Percentiles rank a stretch among this genome's conserved stretches.
Evolutionary conservation across 2,797 vertebrate genomes (phyloP).

Genomic region (Premnoplex brunnescens): DNA sequence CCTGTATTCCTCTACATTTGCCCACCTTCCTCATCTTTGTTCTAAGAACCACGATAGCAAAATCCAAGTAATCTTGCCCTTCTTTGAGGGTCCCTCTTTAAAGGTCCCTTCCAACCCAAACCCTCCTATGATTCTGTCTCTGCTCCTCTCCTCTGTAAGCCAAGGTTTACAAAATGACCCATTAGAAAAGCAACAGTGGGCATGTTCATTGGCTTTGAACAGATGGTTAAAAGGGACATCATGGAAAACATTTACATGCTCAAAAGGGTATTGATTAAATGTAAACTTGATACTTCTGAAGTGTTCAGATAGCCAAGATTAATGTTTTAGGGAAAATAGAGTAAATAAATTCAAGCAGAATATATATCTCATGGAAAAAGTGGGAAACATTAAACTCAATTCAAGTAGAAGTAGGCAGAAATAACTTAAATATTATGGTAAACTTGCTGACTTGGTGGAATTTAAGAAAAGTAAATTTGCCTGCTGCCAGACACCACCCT

Average conservation of each 20-base stretch:
- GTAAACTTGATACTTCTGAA: background rate
- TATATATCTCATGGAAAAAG: background rate
- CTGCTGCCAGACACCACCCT: background rate
- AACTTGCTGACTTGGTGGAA: background rate
- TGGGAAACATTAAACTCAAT: background rate
- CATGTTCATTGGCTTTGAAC: background rate
- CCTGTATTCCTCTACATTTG: background rate
- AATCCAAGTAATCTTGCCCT: background rate
- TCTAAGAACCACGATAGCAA: background rate
- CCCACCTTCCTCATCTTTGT: background rate
- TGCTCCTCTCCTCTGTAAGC: background rate
- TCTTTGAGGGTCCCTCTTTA: background rate
- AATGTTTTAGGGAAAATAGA: background rate
- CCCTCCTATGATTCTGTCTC: background rate
- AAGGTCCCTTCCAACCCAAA: background rate
- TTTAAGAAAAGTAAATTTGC: background rate
- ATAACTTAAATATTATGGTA: background rate
- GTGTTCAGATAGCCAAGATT: background rate
- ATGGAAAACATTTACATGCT: background rate
- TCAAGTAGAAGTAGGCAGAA: background rate
- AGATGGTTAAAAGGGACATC: background rate
- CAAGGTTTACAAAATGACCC: background rate
- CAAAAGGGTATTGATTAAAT: constrained; percentile 10
- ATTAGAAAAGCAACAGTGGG: background rate
- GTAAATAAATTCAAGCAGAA: background rate